Evolutionary conservation across 2,888 invertebrate species (phyloP).

Genomic region (Rhaphigaster nebulosa): DNA sequence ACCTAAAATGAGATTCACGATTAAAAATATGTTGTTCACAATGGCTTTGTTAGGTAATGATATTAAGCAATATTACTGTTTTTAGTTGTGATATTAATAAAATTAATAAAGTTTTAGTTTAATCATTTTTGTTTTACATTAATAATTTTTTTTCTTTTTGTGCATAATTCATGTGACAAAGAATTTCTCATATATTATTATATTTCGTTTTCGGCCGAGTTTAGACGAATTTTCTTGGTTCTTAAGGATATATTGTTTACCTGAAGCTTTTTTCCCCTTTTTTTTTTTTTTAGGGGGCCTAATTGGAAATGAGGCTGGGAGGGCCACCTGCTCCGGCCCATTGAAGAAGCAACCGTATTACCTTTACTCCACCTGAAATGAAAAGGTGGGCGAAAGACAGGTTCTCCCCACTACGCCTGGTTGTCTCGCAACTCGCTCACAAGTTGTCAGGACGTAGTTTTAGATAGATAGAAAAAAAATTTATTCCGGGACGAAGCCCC

Average conservation of each 20-base stretch:
- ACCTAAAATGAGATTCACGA: too few relatives aligned
- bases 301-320: background rate
- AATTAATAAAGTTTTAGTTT: too few relatives aligned
- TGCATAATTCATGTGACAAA: too few relatives aligned
- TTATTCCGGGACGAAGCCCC: too few relatives aligned
- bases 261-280: background rate
- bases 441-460: background rate
- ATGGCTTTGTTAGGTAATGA: too few relatives aligned
- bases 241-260: background rate
- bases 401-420: background rate
- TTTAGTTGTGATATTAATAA: too few relatives aligned
- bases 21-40: too few relatives aligned
- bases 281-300: background rate
- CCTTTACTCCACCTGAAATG: background rate
- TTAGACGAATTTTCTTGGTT: background rate
- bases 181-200: too few relatives aligned
- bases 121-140: too few relatives aligned
- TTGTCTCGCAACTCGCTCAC: background rate
- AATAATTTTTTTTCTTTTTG: too few relatives aligned
- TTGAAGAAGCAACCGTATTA: slow-evolving; percentile 14
- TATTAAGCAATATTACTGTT: too few relatives aligned
- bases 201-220: background rate
- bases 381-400: slow-evolving; percentile 2
- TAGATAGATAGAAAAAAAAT: too few relatives aligned
- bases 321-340: background rate